Evolutionary conservation across 1,140 invertebrate species (phyloP).

Genomic region (Monochamus saltuarius): DNA sequence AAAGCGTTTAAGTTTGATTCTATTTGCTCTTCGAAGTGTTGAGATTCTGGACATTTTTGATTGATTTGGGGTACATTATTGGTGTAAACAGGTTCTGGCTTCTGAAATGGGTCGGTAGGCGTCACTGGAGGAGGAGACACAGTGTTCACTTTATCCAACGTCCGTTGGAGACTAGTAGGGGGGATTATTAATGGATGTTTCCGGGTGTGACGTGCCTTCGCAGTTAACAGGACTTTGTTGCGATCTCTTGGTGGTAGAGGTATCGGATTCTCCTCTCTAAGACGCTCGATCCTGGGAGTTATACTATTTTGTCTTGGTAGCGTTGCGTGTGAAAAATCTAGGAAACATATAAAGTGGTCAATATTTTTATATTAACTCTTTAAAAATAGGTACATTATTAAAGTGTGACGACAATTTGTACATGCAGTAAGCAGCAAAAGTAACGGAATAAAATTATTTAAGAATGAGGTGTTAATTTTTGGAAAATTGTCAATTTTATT

Average conservation of each 20-base stretch:
- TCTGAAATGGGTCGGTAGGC: constrained; percentile 28
- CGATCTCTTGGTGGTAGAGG: constrained; percentile 83
- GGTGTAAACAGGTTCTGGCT: constrained; percentile 34
- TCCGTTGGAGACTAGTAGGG: constrained; percentile 59
- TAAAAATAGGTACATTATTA: no score
- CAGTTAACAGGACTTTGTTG: constrained; percentile 64
- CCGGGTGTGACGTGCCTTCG: constrained; percentile 75
- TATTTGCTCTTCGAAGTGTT: constrained; percentile 61
- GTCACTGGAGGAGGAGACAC: constrained; percentile 30
- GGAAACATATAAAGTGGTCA: constrained; percentile 1
- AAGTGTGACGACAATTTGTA: no score
- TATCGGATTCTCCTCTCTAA: constrained; percentile 67
- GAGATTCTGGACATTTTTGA: constrained; percentile 42
- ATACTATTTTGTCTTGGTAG: constrained; percentile 5
- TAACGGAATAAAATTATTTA: no score
- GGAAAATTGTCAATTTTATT: no score
- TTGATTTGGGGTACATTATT: constrained; percentile 32
- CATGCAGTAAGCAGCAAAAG: no score
- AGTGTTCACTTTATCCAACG: constrained; percentile 60
- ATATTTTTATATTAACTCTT: no score
- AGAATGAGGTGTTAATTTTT: no score
- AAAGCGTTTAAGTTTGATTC: constrained; percentile 66
- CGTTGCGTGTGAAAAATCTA: constrained; percentile 20
- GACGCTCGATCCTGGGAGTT: background rate
- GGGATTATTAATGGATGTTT: constrained; percentile 88